Percentiles rank a stretch among this genome's conserved stretches.
These are phyloP conservation scores for Dendrocincla tyrannina DNA, from an alignment of 2,797 vertebrate genomes.

Conservation along the genomic window DNA sequence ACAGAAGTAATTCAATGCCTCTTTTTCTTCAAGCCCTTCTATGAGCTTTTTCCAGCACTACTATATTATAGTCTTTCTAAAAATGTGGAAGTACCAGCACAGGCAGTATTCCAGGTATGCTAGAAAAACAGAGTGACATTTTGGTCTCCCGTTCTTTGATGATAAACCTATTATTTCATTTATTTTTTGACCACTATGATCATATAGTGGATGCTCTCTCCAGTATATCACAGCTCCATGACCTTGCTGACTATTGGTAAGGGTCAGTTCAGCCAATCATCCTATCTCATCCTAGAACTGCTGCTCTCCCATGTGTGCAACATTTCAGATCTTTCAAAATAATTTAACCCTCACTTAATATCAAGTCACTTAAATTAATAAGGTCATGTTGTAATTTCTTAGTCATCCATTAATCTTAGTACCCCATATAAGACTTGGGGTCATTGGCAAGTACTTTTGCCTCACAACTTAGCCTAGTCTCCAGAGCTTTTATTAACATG, in stretches of 20 bases:
- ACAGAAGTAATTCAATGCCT: neutral
- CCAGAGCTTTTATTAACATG: neutral
- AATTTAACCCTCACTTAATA: neutral
- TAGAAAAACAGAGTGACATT: neutral
- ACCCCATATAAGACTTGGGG: neutral
- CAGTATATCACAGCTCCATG: neutral
- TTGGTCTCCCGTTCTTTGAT: neutral
- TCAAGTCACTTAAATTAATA: neutral
- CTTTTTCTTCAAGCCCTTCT: neutral
- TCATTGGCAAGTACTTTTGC: neutral
- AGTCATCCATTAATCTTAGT: neutral
- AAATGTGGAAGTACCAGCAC: neutral
- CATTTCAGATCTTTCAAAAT: neutral
- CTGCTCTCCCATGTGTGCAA: neutral
- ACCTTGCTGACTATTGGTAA: neutral
- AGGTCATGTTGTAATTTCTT: neutral
- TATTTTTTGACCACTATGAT: neutral
- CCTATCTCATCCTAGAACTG: neutral
- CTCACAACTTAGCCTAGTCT: neutral
- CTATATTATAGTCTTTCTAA: neutral
- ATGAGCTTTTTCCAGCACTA: neutral
- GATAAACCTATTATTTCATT: neutral
- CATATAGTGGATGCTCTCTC: neutral
- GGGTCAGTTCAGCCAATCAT: neutral
- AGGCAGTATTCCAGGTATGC: neutral